phyloP scores from a whole-genome alignment of 1,140 invertebrate genomes.

The Ridgeia piscesae region DNA sequence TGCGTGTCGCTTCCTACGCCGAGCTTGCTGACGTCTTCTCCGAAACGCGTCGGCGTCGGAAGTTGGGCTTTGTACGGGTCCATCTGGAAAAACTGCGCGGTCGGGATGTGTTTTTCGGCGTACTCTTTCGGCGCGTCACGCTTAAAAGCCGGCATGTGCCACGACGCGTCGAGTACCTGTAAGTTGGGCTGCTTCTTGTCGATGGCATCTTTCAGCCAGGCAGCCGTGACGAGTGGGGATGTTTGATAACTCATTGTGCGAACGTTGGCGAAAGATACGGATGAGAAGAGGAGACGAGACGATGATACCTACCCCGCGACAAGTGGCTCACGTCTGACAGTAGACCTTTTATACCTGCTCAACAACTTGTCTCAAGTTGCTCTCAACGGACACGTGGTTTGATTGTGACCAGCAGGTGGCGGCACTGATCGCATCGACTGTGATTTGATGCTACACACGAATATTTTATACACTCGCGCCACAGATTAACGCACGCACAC shows the following conservation, averaged over 20 bases:
- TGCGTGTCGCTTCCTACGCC: conserved; percentile 49
- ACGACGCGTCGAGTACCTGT: conserved; percentile 44
- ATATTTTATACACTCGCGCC: too few species aligned
- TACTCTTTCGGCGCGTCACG: conserved; percentile 27
- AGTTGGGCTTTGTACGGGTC: conserved; percentile 46
- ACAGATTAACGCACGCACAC: too few species aligned
- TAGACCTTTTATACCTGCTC: not conserved
- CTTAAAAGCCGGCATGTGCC: conserved; percentile 42
- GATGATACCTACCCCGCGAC: not conserved
- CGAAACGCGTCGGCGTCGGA: conserved; percentile 44
- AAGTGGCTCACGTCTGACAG: not conserved
- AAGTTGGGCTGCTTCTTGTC: conserved; percentile 28
- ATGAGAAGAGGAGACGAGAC: not conserved
- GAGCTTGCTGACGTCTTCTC: conserved; percentile 46
- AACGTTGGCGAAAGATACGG: not conserved
- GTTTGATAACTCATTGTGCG: not conserved
- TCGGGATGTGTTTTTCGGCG: conserved; percentile 39
- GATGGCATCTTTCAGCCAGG: conserved; percentile 34
- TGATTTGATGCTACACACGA: too few species aligned
- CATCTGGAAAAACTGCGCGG: conserved; percentile 51
- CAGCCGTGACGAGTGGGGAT: conserved; percentile 28
- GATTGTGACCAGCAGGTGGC: too few species aligned
- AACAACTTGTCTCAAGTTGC: not conserved
- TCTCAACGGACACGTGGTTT: not conserved
- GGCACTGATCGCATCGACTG: too few species aligned